Base-by-base conservation (phyloP, 2,888 invertebrate species). In the Pyrrhia umbra region DNA sequence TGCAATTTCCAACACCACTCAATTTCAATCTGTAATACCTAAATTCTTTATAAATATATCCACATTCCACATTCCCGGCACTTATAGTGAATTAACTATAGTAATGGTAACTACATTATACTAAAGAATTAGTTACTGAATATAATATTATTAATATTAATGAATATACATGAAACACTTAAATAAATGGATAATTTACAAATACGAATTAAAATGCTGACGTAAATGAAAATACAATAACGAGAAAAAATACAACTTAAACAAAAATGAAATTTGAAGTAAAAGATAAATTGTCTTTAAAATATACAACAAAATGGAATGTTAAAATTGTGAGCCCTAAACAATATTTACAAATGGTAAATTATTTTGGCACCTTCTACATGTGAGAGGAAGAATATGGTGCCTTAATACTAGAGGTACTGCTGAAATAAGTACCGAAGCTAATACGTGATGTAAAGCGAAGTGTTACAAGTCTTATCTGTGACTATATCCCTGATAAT, bases 1-100 rank as follows among this genome's bases (percentile, higher is more conserved):
- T 63, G 68, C 39, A 66, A 79, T 18, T 30, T 60, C 55, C 58
- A 49, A 62, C 75, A 74, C 69, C 64, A 39, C 37, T 68, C 43
- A 47, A 57, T 65, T 58, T 47, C 51, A 4, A 57, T 54, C 42
- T 47, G 43, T 65, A 51, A 64, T 37, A 49, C 57, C 61, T 75
- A 74, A 70, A 69, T 59, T 59, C 51, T 59, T 62, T 78, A 78
- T 50, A 69, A 74, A 75, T 75, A 76, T 79, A 84, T 84, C 85
- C 88, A 79, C 91, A 94, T 94, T 94, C 94, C 94, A 94, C 94
- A 71, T 82, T 89, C 94, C 94, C 94, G 93, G 94, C 93, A 86
- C 93, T 90, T 89, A 86, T 54, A 64, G 62, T 63, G 64, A 73
- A 66, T 63, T 73, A 66, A 56, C 75, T 85, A 84, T 59, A 59